Percentiles rank a stretch among this genome's conserved stretches.
Evolutionary conservation across 2,888 invertebrate species (phyloP).

Genomic region (Heliothis peltigera): DNA sequence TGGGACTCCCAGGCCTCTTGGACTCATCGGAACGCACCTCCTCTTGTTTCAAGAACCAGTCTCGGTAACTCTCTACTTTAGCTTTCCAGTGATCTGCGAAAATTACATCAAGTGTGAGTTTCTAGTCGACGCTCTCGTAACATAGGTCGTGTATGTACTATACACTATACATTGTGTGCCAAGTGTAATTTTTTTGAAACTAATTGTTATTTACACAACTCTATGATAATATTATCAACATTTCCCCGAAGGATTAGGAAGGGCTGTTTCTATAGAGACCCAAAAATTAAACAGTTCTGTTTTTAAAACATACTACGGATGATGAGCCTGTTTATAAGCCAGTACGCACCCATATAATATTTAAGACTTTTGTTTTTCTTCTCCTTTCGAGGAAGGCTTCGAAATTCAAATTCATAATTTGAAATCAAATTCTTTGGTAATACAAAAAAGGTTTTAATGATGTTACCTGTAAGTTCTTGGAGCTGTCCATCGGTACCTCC

Average conservation of each 20-base stretch:
- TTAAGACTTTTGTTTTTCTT: too few relatives aligned
- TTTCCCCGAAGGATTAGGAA: not conserved
- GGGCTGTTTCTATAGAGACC: not conserved
- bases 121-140: constrained; percentile 29
- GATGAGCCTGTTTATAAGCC: not conserved
- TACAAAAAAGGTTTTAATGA: not conserved
- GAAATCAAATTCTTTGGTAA: not conserved
- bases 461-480: constrained; percentile 81
- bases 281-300: not conserved
- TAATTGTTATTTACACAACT: constrained; percentile 16
- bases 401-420: too few relatives aligned
- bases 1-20: constrained; percentile 83
- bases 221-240: not conserved
- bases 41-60: constrained; percentile 71
- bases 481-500: constrained; percentile 88
- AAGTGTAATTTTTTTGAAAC: constrained; percentile 10
- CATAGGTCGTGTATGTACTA: not conserved
- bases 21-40: constrained; percentile 85
- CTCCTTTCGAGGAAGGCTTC: too few relatives aligned
- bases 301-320: not conserved
- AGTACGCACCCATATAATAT: too few relatives aligned
- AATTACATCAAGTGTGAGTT: constrained; percentile 67
- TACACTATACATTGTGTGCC: constrained; percentile 1
- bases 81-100: constrained; percentile 72
- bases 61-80: constrained; percentile 77